Evolutionary conservation across 2,888 invertebrate genomes (phyloP).

Genomic region (Ecdyonurus torrentis): DNA sequence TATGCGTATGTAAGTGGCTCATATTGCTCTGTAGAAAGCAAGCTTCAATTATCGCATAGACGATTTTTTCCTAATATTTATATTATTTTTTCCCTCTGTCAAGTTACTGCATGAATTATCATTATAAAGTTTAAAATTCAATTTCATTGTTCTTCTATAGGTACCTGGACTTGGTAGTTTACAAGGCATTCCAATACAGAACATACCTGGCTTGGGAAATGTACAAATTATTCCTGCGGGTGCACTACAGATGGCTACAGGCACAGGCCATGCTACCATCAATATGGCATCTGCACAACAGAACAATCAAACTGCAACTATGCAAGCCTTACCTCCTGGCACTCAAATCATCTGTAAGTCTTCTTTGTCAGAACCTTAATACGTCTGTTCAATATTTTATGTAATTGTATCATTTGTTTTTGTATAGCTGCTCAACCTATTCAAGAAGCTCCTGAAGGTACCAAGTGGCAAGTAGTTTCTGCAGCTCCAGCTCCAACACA

Average conservation of each 20-base stretch:
- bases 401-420: too few relatives aligned
- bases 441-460: constrained; percentile 2
- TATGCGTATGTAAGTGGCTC: too few relatives aligned
- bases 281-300: constrained; percentile 3
- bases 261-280: constrained; percentile 1
- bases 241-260: constrained; percentile 24
- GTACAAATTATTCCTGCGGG: constrained; percentile 64
- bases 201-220: constrained; percentile 58
- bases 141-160: constrained; percentile 17
- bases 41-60: too few relatives aligned
- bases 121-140: too few relatives aligned
- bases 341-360: constrained; percentile 23
- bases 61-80: too few relatives aligned
- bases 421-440: constrained; percentile 5
- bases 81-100: too few relatives aligned
- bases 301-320: constrained; percentile 11
- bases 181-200: constrained; percentile 53
- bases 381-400: constrained; percentile 16
- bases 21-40: too few relatives aligned
- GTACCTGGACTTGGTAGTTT: constrained; percentile 34
- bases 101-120: too few relatives aligned
- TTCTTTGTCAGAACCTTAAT: too few relatives aligned
- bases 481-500: constrained; percentile 14
- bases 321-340: constrained; percentile 21
- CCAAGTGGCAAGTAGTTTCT: constrained; percentile 17